These are phyloP conservation scores for Phalanger gymnotis DNA, from an alignment of 2,797 vertebrate species.

Conservation along the genomic window DNA sequence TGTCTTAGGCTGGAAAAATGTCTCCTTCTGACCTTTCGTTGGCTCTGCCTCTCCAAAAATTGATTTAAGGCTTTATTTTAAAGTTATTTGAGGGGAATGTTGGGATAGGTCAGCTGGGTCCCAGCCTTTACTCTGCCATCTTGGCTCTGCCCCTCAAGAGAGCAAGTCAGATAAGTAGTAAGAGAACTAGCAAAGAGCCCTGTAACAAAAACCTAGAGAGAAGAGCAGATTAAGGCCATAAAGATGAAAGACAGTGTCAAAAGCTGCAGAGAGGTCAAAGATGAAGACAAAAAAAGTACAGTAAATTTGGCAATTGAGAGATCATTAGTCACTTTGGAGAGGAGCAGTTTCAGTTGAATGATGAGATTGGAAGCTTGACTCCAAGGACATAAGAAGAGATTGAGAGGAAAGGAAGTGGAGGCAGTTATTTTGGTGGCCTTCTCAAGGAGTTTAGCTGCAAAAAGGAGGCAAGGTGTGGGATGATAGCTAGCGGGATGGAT, in stretches of 20 bases:
- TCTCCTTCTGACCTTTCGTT: no score
- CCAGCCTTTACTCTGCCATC: no score
- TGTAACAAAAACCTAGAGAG: background rate
- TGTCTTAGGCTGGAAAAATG: no score
- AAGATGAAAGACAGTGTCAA: background rate
- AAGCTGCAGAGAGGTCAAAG: background rate
- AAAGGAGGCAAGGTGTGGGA: background rate
- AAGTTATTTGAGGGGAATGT: no score
- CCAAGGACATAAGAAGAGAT: background rate
- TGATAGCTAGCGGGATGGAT: background rate
- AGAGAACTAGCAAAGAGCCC: background rate
- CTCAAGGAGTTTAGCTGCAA: background rate
- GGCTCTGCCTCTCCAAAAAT: no score
- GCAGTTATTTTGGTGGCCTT: background rate
- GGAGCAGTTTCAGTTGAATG: background rate
- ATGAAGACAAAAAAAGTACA: background rate
- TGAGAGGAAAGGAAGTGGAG: background rate
- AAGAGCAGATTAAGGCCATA: background rate
- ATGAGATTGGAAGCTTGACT: background rate
- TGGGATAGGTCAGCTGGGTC: no score
- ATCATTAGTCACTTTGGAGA: background rate
- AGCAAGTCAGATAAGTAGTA: background rate
- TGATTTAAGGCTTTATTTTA: no score
- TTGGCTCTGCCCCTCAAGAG: no score
- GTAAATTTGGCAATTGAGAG: background rate